These are phyloP conservation scores for Hydropsyche tenuis DNA, from an alignment of 1,140 invertebrate species.

Conservation along the genomic window DNA sequence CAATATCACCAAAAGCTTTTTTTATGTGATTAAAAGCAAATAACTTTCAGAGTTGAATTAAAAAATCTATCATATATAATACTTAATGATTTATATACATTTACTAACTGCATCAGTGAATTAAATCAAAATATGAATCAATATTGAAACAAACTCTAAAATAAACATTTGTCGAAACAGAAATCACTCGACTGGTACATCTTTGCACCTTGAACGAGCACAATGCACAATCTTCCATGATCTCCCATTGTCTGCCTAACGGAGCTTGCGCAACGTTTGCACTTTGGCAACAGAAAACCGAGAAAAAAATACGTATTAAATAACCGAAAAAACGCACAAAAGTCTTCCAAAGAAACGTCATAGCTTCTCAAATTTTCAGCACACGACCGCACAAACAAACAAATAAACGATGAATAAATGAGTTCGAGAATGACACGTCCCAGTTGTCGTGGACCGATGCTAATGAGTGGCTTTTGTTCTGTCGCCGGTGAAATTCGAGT, in stretches of 20 bases:
- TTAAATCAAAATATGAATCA: too few species aligned
- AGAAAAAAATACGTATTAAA: neutral
- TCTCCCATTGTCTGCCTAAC: neutral
- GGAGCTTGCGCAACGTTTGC: neutral
- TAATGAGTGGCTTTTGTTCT: conserved; percentile 25
- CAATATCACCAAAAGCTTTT: too few species aligned
- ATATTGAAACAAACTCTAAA: too few species aligned
- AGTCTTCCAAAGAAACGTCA: too few species aligned
- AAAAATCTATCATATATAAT: too few species aligned
- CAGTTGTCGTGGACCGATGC: conserved; percentile 10
- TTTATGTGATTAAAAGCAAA: too few species aligned
- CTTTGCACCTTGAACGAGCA: conserved; percentile 20
- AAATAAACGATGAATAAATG: too few species aligned
- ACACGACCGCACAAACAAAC: too few species aligned
- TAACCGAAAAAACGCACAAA: neutral
- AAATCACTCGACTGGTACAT: neutral
- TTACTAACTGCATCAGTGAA: too few species aligned
- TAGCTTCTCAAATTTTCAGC: too few species aligned
- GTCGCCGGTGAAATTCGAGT: conserved; percentile 28
- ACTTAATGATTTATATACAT: too few species aligned
- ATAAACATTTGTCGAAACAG: neutral
- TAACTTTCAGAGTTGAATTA: too few species aligned
- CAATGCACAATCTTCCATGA: conserved; percentile 17
- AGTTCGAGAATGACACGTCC: neutral
- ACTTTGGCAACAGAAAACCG: neutral